Conservation (phyloP, 2,113 vertebrate genomes). For the human region DNA sequence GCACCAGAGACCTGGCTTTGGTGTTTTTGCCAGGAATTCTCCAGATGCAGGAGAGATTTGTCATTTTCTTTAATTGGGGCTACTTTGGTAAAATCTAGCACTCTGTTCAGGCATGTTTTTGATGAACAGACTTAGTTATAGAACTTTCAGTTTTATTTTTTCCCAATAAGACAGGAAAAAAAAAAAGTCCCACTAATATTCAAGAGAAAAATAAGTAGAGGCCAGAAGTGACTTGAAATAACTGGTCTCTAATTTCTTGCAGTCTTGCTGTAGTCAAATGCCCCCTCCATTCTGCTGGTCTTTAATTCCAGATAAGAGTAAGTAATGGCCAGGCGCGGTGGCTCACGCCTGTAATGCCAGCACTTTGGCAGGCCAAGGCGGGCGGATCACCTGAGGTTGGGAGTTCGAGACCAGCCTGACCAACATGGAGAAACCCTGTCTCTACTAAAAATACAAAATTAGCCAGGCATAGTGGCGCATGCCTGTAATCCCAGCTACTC, state of each 20-base stretch:
- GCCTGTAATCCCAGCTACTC: too few relatives aligned
- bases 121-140: slow-evolving; percentile 47
- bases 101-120: slow-evolving; percentile 49
- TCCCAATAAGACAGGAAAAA: neutral
- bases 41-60: slow-evolving; percentile 16
- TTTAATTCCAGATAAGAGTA: slow-evolving; percentile 2
- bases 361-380: too few relatives aligned
- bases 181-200: neutral
- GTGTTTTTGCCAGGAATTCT: slow-evolving; percentile 16
- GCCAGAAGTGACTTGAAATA: slow-evolving; percentile 41
- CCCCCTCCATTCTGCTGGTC: neutral
- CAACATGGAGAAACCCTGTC: too few relatives aligned
- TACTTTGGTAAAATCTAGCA: slow-evolving; percentile 45
- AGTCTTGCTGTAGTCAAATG: neutral
- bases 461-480: too few relatives aligned
- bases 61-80: slow-evolving; percentile 27
- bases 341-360: too few relatives aligned
- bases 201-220: slow-evolving; percentile 1
- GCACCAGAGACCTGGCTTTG: slow-evolving; percentile 8
- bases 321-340: neutral
- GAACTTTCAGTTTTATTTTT: slow-evolving; percentile 48
- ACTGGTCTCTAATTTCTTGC: neutral
- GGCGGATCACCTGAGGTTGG: too few relatives aligned
- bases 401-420: too few relatives aligned
- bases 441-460: too few relatives aligned